Evolutionary conservation across 2,888 invertebrate genomes (phyloP).

Genomic region (Drosophila koepferae): DNA sequence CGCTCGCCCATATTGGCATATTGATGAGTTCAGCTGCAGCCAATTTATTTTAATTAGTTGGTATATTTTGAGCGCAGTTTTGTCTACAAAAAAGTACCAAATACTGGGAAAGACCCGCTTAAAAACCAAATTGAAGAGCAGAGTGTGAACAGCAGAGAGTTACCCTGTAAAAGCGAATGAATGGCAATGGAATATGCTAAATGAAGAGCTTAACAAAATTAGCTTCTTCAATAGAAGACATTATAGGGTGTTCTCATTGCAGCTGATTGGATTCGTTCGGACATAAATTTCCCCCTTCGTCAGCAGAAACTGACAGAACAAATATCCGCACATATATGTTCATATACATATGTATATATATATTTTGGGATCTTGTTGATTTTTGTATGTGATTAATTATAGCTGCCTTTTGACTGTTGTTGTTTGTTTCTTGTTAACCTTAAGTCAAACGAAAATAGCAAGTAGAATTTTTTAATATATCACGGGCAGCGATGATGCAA

Average conservation of each 20-base stretch:
- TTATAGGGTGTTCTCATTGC: slow-evolving; percentile 22
- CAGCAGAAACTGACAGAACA: slow-evolving; percentile 45
- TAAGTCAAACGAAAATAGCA: slow-evolving; percentile 73
- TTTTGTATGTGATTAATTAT: slow-evolving; percentile 64
- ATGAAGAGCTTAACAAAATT: not conserved
- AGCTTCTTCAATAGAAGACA: not conserved
- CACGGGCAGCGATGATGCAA: slow-evolving; percentile 72
- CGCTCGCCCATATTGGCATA: slow-evolving; percentile 16
- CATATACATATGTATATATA: slow-evolving; percentile 45
- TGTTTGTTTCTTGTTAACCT: slow-evolving; percentile 73
- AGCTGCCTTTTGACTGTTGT: slow-evolving; percentile 32
- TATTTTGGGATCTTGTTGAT: slow-evolving; percentile 62
- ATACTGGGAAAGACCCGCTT: not conserved
- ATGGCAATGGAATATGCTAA: not conserved
- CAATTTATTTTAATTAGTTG: slow-evolving; percentile 74
- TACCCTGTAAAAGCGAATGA: not conserved
- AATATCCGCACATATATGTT: slow-evolving; percentile 34
- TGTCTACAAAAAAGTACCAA: slow-evolving; percentile 25
- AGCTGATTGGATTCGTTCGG: slow-evolving; percentile 22
- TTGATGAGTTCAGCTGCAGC: slow-evolving; percentile 61
- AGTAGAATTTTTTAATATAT: slow-evolving; percentile 75
- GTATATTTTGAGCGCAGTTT: slow-evolving; percentile 50
- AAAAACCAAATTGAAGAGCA: not conserved
- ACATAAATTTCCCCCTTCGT: slow-evolving; percentile 49
- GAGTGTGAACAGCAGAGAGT: not conserved